Conservation (phyloP, 37 sponge, comb jelly and placozoan species). For the Agelas oroides region DNA sequence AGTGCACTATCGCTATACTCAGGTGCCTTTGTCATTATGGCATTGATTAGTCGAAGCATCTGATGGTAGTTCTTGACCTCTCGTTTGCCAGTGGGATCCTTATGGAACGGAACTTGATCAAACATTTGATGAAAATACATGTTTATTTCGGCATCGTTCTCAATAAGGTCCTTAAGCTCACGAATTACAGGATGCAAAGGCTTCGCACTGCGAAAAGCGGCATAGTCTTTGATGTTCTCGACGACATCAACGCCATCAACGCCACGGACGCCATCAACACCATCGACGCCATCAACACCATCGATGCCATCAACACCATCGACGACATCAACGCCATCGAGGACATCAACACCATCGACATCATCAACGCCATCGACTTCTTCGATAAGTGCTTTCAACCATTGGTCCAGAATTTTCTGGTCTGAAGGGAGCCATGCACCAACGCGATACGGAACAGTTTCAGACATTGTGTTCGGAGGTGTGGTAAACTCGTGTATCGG, state of each 20-base stretch:
- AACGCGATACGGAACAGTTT: conserved; percentile 39
- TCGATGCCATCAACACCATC: not conserved
- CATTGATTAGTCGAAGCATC: conserved; percentile 40
- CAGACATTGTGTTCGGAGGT: too few relatives aligned
- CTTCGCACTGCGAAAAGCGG: too few relatives aligned
- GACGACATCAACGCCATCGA: not conserved
- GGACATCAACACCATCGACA: not conserved
- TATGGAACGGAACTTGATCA: too few relatives aligned
- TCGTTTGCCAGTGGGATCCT: conserved; percentile 24
- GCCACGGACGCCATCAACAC: not conserved
- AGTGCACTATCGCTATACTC: conserved; percentile 3
- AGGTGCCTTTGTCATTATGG: conserved; percentile 39
- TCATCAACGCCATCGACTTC: conserved; percentile 29
- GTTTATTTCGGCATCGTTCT: too few relatives aligned
- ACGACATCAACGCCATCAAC: not conserved
- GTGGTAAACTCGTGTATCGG: too few relatives aligned
- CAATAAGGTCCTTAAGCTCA: conserved; percentile 17
- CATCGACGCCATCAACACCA: not conserved
- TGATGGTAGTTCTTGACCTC: too few relatives aligned
- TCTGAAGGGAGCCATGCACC: conserved; percentile 49
- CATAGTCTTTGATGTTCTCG: too few relatives aligned
- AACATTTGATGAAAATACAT: conserved; percentile 29
- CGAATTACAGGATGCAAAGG: conserved; percentile 8
- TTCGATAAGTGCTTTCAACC: conserved; percentile 40
- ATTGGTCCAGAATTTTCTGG: conserved; percentile 20